Evolutionary conservation across 2,113 vertebrate species (phyloP).

Genomic region (Oxyruncus cristatus): DNA sequence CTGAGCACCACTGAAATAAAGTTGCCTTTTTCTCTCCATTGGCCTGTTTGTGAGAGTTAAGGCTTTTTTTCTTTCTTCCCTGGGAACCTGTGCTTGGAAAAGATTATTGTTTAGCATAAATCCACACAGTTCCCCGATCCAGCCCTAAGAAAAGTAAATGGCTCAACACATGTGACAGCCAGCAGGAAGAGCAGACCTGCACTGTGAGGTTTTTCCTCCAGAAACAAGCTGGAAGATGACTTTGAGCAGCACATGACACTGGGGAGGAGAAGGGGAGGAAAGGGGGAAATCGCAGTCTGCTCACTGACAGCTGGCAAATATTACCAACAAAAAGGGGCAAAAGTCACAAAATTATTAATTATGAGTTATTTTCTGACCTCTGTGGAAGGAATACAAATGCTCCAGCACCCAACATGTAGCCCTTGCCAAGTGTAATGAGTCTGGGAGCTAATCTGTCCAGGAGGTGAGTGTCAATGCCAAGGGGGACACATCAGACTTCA

Average conservation of each 20-base stretch:
- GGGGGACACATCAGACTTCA: neutral
- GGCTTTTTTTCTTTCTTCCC: neutral
- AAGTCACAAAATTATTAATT: neutral
- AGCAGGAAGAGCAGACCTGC: neutral
- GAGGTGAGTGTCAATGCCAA: neutral
- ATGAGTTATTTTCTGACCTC: neutral
- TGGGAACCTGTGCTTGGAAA: neutral
- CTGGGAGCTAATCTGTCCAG: neutral
- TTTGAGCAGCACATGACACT: neutral
- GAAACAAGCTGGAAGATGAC: neutral
- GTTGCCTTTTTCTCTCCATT: neutral
- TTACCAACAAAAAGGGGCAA: neutral
- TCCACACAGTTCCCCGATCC: neutral
- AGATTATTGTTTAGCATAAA: neutral
- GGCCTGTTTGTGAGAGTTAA: neutral
- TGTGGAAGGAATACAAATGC: neutral
- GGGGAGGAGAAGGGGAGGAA: too few relatives aligned
- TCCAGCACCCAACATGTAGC: neutral
- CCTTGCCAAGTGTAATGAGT: neutral
- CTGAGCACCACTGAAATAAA: neutral
- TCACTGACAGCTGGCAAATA: neutral
- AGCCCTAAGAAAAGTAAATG: neutral
- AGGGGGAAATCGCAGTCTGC: neutral
- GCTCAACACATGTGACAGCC: neutral
- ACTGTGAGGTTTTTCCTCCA: neutral